Evolutionary conservation across 1,140 invertebrate genomes (phyloP), one percentile per base, ranked within the genome.

Genomic region (Leptopilina clavipes): DNA sequence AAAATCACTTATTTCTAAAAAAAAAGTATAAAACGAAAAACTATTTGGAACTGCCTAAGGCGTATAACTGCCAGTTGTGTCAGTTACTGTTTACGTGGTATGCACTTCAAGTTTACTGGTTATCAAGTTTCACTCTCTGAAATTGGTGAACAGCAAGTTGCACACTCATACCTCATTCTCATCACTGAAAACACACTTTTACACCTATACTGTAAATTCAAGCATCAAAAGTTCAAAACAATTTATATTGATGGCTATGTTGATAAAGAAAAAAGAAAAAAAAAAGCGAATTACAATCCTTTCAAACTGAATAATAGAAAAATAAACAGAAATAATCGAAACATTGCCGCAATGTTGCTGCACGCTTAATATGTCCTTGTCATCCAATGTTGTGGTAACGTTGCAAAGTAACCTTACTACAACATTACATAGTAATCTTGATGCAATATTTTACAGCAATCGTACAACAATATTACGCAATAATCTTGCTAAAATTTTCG

Each of bases 81-180:
- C 48, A 17, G 48, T 52, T 52, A 52, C n/a, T 52, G 48, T n/a
- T n/a, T 40, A 9, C 7, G 37, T 40, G 48, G 48, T 52, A n/a
- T 17, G n/a, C 14, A 17, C 48, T 52, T 52, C n/a, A 3, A 52
- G 48, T 52, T 52, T 52, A 52, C 14, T 52, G 48, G 48, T 52
- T 52, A 52, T 52, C 48, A 52, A 52, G 48, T 52, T 52, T 52
- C 48, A n/a, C 48, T 3, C n/a, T 52, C 14, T 17, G 17, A 52
- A 52, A 52, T 52, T 52, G n/a, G n/a, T 52, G 48, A 52, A 52
- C 48, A 17, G 1, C 14, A 7, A 17, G 48, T 52, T 52, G 14
- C n/a, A 52, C 14, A 52, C n/a, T 17, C 48, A 52, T 52, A n/a
- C n/a, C 17, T 52, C 48, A 52, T 52, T 52, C n/a, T 52, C 48